phyloP scores from a whole-genome alignment of 2,113 vertebrate species.

The Benitochromis conjunctus region DNA sequence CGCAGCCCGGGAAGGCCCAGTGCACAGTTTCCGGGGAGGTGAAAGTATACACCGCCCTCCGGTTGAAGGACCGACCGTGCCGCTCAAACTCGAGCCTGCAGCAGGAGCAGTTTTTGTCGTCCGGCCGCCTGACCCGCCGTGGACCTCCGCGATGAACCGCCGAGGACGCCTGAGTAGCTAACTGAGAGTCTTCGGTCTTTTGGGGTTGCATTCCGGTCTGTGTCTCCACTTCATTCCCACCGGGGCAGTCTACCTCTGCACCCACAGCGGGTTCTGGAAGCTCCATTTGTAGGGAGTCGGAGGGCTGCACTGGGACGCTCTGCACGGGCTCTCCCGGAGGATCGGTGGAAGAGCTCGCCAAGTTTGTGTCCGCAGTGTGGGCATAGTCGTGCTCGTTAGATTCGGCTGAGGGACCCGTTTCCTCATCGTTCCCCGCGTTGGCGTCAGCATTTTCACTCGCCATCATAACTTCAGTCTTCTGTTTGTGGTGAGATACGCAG shows the following conservation, averaged over 20 bases:
- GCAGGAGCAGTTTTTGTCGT: slow-evolving; percentile 47
- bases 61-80: slow-evolving; percentile 60
- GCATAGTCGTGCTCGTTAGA: slow-evolving; percentile 58
- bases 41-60: slow-evolving; percentile 61
- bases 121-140: neutral
- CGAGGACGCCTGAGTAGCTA: rapidly evolving
- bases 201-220: neutral
- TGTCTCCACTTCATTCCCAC: neutral
- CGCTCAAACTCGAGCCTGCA: slow-evolving; percentile 51
- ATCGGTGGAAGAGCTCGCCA: neutral
- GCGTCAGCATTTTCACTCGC: neutral
- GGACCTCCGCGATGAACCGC: neutral
- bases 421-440: neutral
- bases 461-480: slow-evolving; percentile 4
- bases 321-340: neutral
- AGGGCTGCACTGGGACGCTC: neutral
- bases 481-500: neutral
- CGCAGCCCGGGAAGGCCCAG: slow-evolving; percentile 46
- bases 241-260: slow-evolving; percentile 49
- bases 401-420: neutral
- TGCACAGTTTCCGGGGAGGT: slow-evolving; percentile 49
- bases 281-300: neutral
- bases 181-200: neutral
- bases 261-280: slow-evolving; percentile 25
- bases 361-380: neutral